Evolutionary conservation across 2,797 vertebrate genomes (phyloP).

Genomic region (Cyprinella venusta): DNA sequence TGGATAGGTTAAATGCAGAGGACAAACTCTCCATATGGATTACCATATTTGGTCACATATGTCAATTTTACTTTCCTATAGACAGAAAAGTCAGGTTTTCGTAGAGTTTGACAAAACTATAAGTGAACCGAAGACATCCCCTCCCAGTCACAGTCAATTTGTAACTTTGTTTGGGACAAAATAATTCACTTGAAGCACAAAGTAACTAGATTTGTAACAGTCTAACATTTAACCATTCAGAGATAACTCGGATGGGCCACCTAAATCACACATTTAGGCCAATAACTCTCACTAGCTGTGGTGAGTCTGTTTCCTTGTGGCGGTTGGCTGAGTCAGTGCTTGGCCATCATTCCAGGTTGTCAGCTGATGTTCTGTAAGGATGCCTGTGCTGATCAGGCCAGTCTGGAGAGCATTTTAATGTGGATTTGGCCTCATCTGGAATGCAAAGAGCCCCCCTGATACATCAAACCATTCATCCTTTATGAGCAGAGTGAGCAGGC

Average conservation of each 20-base stretch:
- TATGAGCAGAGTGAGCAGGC: conserved; percentile 61
- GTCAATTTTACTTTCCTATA: no score
- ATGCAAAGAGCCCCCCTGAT: conserved; percentile 54
- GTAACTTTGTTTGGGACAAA: not conserved
- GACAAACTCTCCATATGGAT: no score
- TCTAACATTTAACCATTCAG: not conserved
- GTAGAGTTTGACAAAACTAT: not conserved
- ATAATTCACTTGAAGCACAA: not conserved
- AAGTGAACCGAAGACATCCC: not conserved
- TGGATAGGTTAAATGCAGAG: no score
- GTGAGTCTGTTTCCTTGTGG: conserved; percentile 19
- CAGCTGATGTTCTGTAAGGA: conserved; percentile 12
- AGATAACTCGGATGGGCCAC: not conserved
- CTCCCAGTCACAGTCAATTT: not conserved
- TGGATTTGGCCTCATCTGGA: conserved; percentile 55
- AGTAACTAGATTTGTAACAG: not conserved
- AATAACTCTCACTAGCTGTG: not conserved
- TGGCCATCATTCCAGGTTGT: conserved; percentile 28
- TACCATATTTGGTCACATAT: no score
- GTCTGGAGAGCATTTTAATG: conserved; percentile 56
- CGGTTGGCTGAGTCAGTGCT: not conserved
- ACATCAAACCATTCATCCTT: conserved; percentile 67
- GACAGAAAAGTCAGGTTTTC: no score
- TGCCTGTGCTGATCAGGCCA: conserved; percentile 17
- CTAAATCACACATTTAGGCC: not conserved